These are phyloP conservation scores for Sitta carolinensis DNA, from an alignment of 2,797 vertebrate genomes.

Conservation along the genomic window DNA sequence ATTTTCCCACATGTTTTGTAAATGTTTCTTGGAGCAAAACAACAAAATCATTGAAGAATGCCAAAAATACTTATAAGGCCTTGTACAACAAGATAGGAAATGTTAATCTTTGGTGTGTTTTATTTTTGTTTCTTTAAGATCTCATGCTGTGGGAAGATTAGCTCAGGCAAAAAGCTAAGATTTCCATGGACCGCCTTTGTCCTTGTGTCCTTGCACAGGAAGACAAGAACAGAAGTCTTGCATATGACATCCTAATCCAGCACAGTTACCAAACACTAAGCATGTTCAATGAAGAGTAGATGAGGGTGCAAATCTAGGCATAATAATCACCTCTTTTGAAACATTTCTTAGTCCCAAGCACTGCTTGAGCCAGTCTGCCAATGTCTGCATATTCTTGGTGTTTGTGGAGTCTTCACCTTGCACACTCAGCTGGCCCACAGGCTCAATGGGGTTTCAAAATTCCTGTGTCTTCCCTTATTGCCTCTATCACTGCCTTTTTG, in stretches of 20 bases:
- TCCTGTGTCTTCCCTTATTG: neutral
- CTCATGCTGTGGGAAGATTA: neutral
- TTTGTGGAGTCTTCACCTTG: neutral
- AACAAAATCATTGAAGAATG: neutral
- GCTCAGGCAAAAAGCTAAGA: neutral
- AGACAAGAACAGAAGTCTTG: neutral
- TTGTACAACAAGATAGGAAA: neutral
- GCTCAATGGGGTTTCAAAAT: neutral
- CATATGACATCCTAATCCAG: neutral
- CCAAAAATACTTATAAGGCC: neutral
- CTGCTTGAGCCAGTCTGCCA: neutral
- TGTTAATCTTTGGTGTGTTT: neutral
- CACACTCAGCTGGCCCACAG: neutral
- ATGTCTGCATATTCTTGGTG: accelerated
- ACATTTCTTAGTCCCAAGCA: neutral
- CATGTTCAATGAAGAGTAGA: neutral
- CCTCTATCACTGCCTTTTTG: neutral
- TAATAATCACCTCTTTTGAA: neutral
- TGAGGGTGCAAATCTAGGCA: neutral
- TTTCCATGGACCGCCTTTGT: neutral
- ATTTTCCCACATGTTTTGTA: neutral
- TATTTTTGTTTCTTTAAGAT: neutral
- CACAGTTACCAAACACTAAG: neutral
- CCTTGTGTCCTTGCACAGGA: neutral
- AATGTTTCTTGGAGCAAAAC: neutral